Conservation (phyloP, 2,113 vertebrate species). For the Peromyscus polionotus region DNA sequence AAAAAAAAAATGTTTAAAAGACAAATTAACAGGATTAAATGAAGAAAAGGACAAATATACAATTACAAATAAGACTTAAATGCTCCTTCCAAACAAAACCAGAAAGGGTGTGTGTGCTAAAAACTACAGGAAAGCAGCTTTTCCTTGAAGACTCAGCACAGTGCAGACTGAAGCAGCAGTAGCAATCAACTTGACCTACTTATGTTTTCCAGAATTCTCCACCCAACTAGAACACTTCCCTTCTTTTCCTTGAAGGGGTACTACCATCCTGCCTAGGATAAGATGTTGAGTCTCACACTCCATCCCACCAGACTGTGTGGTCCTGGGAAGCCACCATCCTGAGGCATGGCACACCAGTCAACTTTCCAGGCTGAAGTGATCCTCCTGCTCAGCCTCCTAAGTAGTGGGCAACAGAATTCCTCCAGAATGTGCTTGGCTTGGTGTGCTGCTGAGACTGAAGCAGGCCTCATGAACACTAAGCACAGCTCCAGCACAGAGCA, state of each 20-base stretch:
- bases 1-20: background rate
- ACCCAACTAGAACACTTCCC: fast-evolving
- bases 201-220: fast-evolving
- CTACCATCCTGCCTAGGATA: background rate
- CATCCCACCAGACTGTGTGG: background rate
- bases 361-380: background rate
- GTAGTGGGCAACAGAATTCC: no score
- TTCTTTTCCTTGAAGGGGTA: background rate
- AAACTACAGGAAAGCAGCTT: background rate
- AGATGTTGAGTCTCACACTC: background rate
- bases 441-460: background rate
- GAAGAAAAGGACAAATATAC: background rate
- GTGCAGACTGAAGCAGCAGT: fast-evolving
- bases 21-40: background rate
- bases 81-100: background rate
- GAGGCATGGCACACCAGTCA: background rate
- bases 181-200: fast-evolving
- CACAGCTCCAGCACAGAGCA: background rate
- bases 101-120: background rate
- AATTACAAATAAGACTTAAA: background rate
- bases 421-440: background rate
- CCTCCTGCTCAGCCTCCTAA: background rate
- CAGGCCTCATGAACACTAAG: no score
- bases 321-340: background rate
- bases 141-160: background rate